Evolutionary conservation across 2,797 vertebrate species (phyloP).

Genomic region (Cheracebus regulus): DNA sequence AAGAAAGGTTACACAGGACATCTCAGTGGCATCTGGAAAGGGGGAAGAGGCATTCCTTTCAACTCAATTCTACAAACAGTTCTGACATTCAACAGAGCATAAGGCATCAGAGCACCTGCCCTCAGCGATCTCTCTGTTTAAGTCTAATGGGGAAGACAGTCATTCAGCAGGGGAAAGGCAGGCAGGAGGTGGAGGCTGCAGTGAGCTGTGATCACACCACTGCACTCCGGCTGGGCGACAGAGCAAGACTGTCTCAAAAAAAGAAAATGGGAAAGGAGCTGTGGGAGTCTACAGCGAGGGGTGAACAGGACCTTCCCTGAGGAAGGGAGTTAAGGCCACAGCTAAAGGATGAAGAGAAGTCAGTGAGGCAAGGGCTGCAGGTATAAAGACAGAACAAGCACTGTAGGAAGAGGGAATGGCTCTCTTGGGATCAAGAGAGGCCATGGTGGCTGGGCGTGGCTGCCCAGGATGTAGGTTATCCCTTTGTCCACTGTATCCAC

Average conservation of each 20-base stretch:
- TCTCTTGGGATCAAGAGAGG: not conserved
- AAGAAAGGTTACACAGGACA: not conserved
- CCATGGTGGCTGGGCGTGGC: not conserved
- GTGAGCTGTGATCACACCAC: not conserved
- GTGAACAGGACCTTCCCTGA: not conserved
- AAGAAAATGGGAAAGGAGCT: not conserved
- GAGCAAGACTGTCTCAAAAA: not conserved
- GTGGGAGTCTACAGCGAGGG: rapidly evolving
- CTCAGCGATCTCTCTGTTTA: not conserved
- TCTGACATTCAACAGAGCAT: not conserved
- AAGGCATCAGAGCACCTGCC: not conserved
- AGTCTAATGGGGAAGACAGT: not conserved
- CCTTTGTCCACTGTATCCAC: not conserved
- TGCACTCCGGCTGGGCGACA: not conserved
- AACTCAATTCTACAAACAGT: not conserved
- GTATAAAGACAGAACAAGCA: not conserved
- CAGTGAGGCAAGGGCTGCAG: not conserved
- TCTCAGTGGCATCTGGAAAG: not conserved
- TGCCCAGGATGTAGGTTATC: not conserved
- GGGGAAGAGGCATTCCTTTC: not conserved
- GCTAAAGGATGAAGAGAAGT: not conserved
- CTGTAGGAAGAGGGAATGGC: not conserved
- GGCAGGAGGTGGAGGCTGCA: not conserved
- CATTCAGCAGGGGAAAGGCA: not conserved
- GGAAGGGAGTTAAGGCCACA: not conserved